A percentile compares a stretch with the other conserved stretches of the same genome.
Conservation (phyloP, 2,113 vertebrate genomes). For the Lipotes vexillifer region DNA sequence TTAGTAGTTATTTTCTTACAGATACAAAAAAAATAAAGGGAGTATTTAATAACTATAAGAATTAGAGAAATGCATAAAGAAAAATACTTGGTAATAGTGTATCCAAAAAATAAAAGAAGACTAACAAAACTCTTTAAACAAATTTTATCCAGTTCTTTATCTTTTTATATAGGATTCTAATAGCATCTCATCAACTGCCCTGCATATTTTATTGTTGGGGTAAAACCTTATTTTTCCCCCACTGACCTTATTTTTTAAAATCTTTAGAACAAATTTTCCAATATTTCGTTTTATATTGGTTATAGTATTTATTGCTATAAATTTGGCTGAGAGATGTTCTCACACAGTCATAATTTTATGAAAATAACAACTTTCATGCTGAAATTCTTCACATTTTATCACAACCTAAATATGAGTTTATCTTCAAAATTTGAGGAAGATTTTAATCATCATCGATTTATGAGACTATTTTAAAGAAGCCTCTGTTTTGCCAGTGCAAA, state of each 20-base stretch:
- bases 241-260: neutral
- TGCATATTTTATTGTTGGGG: neutral
- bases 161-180: neutral
- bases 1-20: neutral
- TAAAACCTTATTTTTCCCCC: neutral
- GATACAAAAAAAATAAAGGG: neutral
- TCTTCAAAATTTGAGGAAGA: conserved; percentile 38
- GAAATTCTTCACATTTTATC: conserved; percentile 38
- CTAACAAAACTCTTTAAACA: neutral
- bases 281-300: neutral
- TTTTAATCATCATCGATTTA: conserved; percentile 23
- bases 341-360: conserved; percentile 26
- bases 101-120: neutral
- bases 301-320: conserved; percentile 28
- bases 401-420: conserved; percentile 16
- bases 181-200: neutral
- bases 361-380: conserved; percentile 46
- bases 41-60: neutral
- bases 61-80: neutral
- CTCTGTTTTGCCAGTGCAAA: conserved; percentile 7
- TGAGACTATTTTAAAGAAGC: conserved; percentile 40
- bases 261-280: neutral
- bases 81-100: neutral
- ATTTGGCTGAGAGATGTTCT: conserved; percentile 13
- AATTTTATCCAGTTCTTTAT: neutral